These are phyloP conservation scores for Sceliomorpha sp. DNA, from an alignment of 2,888 invertebrate species.

Conservation along the genomic window DNA sequence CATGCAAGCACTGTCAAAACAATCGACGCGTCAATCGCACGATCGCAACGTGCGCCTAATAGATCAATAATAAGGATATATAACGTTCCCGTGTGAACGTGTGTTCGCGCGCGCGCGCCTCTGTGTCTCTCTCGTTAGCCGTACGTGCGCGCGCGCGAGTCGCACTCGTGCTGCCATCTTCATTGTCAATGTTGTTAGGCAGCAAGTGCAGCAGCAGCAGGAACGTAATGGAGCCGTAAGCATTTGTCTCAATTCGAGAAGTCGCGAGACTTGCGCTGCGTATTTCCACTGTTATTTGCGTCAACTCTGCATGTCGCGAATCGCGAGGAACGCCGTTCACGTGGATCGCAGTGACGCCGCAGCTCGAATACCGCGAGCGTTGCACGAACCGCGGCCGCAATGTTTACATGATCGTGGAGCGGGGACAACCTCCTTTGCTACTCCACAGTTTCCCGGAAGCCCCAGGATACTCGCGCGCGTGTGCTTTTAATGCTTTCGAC, in stretches of 20 bases:
- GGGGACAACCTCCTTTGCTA: too few species aligned
- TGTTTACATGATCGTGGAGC: conserved; percentile 70
- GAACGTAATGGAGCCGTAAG: conserved; percentile 79
- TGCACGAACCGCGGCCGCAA: conserved; percentile 65
- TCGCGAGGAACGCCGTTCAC: conserved; percentile 4
- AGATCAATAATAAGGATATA: conserved; percentile 80
- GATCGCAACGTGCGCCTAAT: conserved; percentile 53
- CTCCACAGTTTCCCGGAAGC: too few species aligned
- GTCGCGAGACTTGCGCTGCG: conserved; percentile 11
- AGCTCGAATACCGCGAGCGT: conserved; percentile 27
- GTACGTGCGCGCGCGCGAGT: conserved; percentile 65
- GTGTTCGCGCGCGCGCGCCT: conserved; percentile 55
- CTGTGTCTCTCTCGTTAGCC: conserved; percentile 19
- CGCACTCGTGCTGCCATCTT: conserved; percentile 88
- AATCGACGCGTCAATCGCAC: conserved; percentile 20
- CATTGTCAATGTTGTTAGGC: conserved; percentile 89
- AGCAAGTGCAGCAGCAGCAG: conserved; percentile 63
- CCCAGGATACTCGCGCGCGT: too few species aligned
- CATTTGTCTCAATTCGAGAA: conserved; percentile 70
- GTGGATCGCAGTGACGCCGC: too few species aligned
- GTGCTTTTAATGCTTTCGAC: too few species aligned
- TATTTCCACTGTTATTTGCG: too few species aligned
- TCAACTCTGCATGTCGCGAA: not conserved
- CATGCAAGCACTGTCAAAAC: too few species aligned
- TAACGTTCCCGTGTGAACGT: conserved; percentile 69